Base-by-base conservation (phyloP, 2,888 invertebrate species). In the Cataglyphis altisquamis region DNA sequence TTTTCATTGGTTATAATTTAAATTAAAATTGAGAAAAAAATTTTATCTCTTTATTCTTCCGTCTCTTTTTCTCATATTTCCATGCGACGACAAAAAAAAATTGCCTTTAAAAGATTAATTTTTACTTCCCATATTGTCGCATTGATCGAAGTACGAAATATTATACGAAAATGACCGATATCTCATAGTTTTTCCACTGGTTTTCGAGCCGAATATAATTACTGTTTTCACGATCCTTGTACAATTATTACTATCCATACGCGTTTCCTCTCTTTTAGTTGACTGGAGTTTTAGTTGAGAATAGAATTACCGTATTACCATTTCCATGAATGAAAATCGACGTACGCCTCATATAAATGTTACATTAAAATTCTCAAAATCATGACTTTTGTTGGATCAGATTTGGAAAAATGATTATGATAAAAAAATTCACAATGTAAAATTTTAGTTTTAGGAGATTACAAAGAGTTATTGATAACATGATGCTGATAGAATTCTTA, bases 221-320 rank as follows among this genome's bases (percentile, higher is more conserved):
- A 78, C 18, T 57, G 57, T n/a, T 68, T 68, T 78, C 25, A 78
- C 82, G 64, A 82, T 85, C 32, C 81, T 85, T 83, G 83, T 85
- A 89, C 82, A 84, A 85, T 77, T 82, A 84, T 89, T 89, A 89
- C 87, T 81, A 85, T 84, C 70, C 18, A 81, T 81, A 85, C 87
- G 81, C 83, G 89, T 70, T 78, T 78, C 82, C 63, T 68, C 73
- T 55, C 18, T 55, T 68, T 82, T 87, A 89, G 67, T 36, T 66
- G 82, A 73, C 80, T 60, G 63, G 36, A 29, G 9, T 80, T 55
- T 57, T 83, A 48, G 55, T 72, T 29, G 21, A 32, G 8, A 80
- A 68, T 21, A 82, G 67, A 87, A 82, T 81, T 83, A 63, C 9
- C 32, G 15, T n/a, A 32, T 80, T 84, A 84, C 9, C 3, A 18